phyloP scores from a whole-genome alignment of 2,888 invertebrate genomes.

The Deilephila porcellus region DNA sequence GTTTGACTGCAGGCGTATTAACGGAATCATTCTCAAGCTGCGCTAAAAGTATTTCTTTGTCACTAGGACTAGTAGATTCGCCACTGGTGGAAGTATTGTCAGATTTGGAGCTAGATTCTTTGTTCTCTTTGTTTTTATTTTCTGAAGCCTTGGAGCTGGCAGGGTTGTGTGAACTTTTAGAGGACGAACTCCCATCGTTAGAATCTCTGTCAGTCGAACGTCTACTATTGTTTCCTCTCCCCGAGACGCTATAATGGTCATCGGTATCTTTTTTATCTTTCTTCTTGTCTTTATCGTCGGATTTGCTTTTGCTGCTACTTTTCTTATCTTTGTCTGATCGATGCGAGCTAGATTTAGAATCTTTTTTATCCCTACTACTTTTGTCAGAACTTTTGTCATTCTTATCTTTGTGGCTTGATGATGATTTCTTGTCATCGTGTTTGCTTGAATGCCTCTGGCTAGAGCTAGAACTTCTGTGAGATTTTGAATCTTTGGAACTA shows the following conservation, averaged over 20 bases:
- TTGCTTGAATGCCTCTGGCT: slow-evolving; percentile 65
- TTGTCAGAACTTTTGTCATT: slow-evolving; percentile 59
- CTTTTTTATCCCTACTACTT: slow-evolving; percentile 60
- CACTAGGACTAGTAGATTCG: slow-evolving; percentile 81
- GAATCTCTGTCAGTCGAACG: slow-evolving; percentile 92
- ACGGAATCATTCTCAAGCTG: slow-evolving; percentile 49
- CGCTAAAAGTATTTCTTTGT: slow-evolving; percentile 66
- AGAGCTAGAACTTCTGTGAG: slow-evolving; percentile 68
- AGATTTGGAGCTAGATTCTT: slow-evolving; percentile 74
- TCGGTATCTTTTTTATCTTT: slow-evolving; percentile 85
- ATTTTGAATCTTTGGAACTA: slow-evolving; percentile 68
- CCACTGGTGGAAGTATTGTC: slow-evolving; percentile 77
- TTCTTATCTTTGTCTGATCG: slow-evolving; percentile 78
- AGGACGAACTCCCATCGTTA: slow-evolving; percentile 88
- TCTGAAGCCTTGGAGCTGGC: slow-evolving; percentile 67
- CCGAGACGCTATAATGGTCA: slow-evolving; percentile 89
- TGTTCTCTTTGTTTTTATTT: slow-evolving; percentile 67
- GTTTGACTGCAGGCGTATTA: slow-evolving; percentile 47
- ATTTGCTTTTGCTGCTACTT: slow-evolving; percentile 69
- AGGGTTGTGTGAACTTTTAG: slow-evolving; percentile 74
- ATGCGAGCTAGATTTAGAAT: slow-evolving; percentile 65
- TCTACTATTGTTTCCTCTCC: slow-evolving; percentile 86
- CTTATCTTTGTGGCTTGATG: slow-evolving; percentile 69
- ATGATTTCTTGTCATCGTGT: slow-evolving; percentile 71
- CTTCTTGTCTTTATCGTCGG: slow-evolving; percentile 77